Evolutionary conservation across 2,888 invertebrate genomes (phyloP), one percentile per base, ranked within the genome.

Genomic region (Eilema griseolum): DNA sequence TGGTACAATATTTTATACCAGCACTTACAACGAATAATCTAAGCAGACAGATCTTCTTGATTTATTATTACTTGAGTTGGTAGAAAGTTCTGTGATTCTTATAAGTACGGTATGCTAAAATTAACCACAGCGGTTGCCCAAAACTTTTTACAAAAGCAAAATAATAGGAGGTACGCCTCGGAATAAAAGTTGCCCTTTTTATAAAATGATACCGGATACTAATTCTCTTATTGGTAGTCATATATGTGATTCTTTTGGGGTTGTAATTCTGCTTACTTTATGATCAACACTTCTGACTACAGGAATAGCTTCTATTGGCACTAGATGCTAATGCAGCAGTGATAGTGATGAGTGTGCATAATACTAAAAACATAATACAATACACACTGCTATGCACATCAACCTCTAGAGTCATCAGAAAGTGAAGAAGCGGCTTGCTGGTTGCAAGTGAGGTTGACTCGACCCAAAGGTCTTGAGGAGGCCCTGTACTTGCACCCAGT

Each of bases 121-220:
- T 26, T 67, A 75, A 57, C 33, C 52, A 28, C 26, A 33, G 26
- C 12, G 5, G 26, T 23, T 63, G 66, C 72, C 76, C 72, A 69
- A 71, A 71, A 75, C 60, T 75, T 75, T 75, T 66, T 31, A 57
- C 37, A 24, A 23, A 37, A 41, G 16, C 52, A 26, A 60, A 70
- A 64, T 76, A 37, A 65, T 69, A 61, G 62, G n/a, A 61, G 52
- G 46, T 46, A 52, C n/a, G 52, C 52, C n/a, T n/a, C 52, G 52
- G 52, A 52, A 52, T 52, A 52, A 52, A 52, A 52, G n/a, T 52
- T 52, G 20, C 52, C 52, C 52, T 52, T 52, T 52, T 52, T n/a
- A 52, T 52, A 2, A n/a, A 52, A 52, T 52, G 52, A n/a, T n/a
- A 52, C 52, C 52, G n/a, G 8, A n/a, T n/a, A 52, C 52, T 10